Conservation (phyloP, 2,888 invertebrate genomes). For the Hydrotaea diabolus region DNA sequence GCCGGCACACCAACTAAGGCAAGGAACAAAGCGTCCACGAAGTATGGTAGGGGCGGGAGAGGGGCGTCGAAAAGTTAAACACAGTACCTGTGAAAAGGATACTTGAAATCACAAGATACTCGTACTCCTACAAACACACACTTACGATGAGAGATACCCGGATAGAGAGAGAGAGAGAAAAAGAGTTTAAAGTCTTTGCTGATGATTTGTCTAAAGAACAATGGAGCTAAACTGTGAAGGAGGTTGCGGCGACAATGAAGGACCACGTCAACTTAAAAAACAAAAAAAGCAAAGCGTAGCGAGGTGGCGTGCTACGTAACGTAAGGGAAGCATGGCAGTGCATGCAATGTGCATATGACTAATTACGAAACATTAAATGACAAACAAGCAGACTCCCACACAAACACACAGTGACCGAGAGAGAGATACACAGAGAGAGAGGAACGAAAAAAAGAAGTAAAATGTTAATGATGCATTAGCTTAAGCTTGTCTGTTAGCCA, state of each 20-base stretch:
- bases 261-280: too few relatives aligned
- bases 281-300: too few relatives aligned
- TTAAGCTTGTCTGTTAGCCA: conserved; percentile 16
- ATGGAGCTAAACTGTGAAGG: conserved; percentile 3
- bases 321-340: conserved; percentile 23
- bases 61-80: conserved; percentile 49
- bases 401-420: neutral
- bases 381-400: conserved; percentile 45
- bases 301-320: neutral
- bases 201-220: conserved; percentile 31
- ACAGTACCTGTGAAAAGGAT: conserved; percentile 63
- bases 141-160: conserved; percentile 14
- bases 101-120: conserved; percentile 60
- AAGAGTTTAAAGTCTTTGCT: conserved; percentile 31
- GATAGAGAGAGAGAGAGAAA: conserved; percentile 26
- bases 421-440: neutral
- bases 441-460: conserved; percentile 36
- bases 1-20: conserved; percentile 13
- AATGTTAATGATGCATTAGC: conserved; percentile 64
- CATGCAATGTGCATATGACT: conserved; percentile 62
- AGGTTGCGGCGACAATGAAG: neutral
- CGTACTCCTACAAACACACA: neutral
- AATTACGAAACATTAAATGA: conserved; percentile 66
- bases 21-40: conserved; percentile 37
- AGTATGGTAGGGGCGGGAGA: conserved; percentile 22